A percentile compares a stretch with the other conserved stretches of the same genome.
These are phyloP conservation scores for Phocoena sinus DNA, from an alignment of 2,113 vertebrate genomes.

Conservation along the genomic window DNA sequence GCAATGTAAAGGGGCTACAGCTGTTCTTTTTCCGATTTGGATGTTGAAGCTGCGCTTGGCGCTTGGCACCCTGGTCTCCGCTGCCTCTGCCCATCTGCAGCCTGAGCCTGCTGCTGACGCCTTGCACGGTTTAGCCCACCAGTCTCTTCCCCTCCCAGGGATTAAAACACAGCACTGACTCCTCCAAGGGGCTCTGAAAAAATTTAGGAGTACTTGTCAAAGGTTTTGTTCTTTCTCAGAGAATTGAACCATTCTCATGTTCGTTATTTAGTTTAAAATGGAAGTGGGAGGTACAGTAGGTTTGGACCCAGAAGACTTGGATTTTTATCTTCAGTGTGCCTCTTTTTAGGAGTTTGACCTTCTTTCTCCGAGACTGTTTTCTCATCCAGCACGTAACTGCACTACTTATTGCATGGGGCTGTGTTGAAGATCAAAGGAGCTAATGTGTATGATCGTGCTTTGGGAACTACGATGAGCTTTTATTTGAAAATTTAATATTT, in stretches of 20 bases:
- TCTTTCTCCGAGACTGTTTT: background rate
- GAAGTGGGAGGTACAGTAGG: background rate
- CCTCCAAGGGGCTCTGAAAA: background rate
- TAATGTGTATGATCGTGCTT: background rate
- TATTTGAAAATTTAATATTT: background rate
- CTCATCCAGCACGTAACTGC: background rate
- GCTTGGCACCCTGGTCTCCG: background rate
- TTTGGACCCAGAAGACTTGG: background rate
- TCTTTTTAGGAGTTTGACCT: background rate
- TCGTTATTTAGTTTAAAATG: background rate
- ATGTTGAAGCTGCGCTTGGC: slow-evolving; percentile 33
- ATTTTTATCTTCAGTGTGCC: background rate
- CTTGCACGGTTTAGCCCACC: background rate
- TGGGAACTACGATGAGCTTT: background rate
- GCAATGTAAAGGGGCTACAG: slow-evolving; percentile 57
- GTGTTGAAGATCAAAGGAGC: background rate
- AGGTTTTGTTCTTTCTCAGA: slow-evolving; percentile 10
- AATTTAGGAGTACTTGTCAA: background rate
- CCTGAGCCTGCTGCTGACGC: background rate
- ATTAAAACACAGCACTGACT: background rate
- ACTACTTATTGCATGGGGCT: background rate
- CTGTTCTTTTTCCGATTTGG: slow-evolving; percentile 55
- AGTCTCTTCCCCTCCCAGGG: background rate
- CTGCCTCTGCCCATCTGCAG: slow-evolving; percentile 46
- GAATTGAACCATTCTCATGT: background rate